phyloP scores from a whole-genome alignment of 1,140 invertebrate species.

The Melitaea cinxia region DNA sequence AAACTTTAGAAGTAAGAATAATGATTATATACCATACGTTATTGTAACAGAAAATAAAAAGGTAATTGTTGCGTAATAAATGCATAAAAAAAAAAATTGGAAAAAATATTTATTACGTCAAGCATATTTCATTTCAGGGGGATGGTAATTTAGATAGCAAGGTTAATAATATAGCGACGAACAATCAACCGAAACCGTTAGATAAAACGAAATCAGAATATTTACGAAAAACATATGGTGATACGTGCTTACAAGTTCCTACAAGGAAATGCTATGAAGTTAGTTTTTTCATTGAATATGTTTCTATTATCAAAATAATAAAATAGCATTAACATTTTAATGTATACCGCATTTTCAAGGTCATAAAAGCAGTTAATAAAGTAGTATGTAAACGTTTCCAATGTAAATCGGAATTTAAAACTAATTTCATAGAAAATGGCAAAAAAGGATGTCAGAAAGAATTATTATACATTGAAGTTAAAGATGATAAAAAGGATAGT shows the following conservation, averaged over 20 bases:
- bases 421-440: slow-evolving; percentile 27
- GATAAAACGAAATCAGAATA: slow-evolving; percentile 6
- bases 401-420: slow-evolving; percentile 36
- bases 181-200: neutral
- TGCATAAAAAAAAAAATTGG: neutral
- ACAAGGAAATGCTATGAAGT: slow-evolving; percentile 56
- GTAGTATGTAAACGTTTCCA: slow-evolving; percentile 35
- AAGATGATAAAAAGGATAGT: neutral
- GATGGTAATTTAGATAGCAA: neutral
- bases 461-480: slow-evolving; percentile 1
- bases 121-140: neutral
- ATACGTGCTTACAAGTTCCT: slow-evolving; percentile 48
- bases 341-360: slow-evolving; percentile 22
- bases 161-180: neutral
- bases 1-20: neutral
- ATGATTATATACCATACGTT: slow-evolving; percentile 9
- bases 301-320: neutral
- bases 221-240: slow-evolving; percentile 46
- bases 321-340: neutral
- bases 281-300: slow-evolving; percentile 6
- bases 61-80: slow-evolving; percentile 3
- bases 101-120: neutral
- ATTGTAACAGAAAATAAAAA: slow-evolving; percentile 12
- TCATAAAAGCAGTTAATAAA: slow-evolving; percentile 33
- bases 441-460: slow-evolving; percentile 28